Conservation (phyloP, 2,113 vertebrate genomes). For the Nerophis lumbriciformis region DNA sequence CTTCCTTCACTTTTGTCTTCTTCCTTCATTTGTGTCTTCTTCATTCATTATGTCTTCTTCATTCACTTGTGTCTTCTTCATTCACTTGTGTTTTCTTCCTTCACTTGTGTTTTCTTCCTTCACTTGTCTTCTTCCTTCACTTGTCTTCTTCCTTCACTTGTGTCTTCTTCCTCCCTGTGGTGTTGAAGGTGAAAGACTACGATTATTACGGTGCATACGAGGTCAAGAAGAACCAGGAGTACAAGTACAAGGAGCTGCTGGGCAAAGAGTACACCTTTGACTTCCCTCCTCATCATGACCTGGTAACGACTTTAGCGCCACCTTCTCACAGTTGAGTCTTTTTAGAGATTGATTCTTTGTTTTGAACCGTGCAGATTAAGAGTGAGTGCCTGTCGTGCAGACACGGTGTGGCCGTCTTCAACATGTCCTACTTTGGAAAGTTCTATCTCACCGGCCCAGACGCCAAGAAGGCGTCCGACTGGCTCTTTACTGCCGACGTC, state of each 20-base stretch:
- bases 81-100: no score
- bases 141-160: no score
- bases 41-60: no score
- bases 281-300: conserved; percentile 86
- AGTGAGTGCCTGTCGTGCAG: conserved; percentile 86
- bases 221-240: conserved; percentile 56
- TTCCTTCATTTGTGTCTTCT: no score
- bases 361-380: conserved; percentile 74
- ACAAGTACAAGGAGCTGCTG: conserved; percentile 79
- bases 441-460: conserved; percentile 91
- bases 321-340: not conserved
- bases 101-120: no score
- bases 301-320: conserved; percentile 55
- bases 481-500: conserved; percentile 90
- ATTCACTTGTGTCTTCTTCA: no score
- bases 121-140: no score
- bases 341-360: conserved; percentile 6
- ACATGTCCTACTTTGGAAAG: conserved; percentile 99
- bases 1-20: no score
- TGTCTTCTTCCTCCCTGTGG: conserved; percentile 15
- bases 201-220: conserved; percentile 88
- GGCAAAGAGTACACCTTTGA: conserved; percentile 85
- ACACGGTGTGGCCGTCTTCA: conserved; percentile 79
- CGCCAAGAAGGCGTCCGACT: conserved; percentile 84
- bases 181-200: conserved; percentile 78